These are phyloP conservation scores for Desoria tigrina DNA, from an alignment of 2,888 invertebrate species.

Conservation along the genomic window DNA sequence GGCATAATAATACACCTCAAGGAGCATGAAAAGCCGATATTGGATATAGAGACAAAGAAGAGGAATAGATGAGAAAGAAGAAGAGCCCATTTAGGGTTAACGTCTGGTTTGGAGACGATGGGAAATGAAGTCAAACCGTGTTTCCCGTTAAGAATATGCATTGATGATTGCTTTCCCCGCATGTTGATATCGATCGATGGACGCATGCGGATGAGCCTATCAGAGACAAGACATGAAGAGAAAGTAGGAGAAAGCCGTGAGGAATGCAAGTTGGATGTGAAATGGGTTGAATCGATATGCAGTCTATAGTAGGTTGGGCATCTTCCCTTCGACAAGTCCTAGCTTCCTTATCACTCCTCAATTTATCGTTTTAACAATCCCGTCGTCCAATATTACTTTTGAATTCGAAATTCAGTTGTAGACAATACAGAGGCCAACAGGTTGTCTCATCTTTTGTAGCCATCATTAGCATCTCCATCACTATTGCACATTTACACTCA, in stretches of 20 bases:
- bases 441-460: too few relatives aligned
- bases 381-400: background rate
- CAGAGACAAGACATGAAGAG: conserved; percentile 7
- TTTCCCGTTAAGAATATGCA: too few relatives aligned
- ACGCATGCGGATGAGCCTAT: conserved; percentile 18
- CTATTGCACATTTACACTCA: too few relatives aligned
- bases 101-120: too few relatives aligned
- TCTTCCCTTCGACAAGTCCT: conserved; percentile 19
- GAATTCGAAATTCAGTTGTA: conserved; percentile 1
- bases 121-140: too few relatives aligned
- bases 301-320: conserved; percentile 35
- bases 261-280: conserved; percentile 4
- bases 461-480: too few relatives aligned
- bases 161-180: conserved; percentile 14
- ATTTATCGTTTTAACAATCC: background rate
- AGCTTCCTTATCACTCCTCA: background rate
- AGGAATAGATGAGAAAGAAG: too few relatives aligned
- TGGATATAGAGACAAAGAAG: too few relatives aligned
- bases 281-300: conserved; percentile 27
- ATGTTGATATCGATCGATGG: conserved; percentile 11
- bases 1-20: too few relatives aligned
- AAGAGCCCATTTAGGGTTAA: too few relatives aligned
- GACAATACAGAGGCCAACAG: too few relatives aligned
- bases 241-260: conserved; percentile 19
- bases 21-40: too few relatives aligned